Conservation (phyloP, 2,888 invertebrate species). For the Ormyrus nitidulus region DNA sequence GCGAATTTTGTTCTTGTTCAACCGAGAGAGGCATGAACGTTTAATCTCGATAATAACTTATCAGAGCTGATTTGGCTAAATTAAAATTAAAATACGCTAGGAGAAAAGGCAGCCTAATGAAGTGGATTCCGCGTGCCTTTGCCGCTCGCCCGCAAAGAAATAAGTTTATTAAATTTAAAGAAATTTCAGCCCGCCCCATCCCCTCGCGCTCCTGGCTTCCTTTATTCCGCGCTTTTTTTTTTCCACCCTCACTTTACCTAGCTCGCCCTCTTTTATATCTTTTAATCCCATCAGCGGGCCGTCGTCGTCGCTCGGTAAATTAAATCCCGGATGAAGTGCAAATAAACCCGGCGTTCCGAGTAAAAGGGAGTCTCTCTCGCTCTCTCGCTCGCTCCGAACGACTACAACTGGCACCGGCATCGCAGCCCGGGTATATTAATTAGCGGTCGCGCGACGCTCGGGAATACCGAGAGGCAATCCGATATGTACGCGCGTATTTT, state of each 20-base stretch:
- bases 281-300: conserved; percentile 67
- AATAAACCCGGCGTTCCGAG: conserved; percentile 67
- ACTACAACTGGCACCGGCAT: conserved; percentile 8
- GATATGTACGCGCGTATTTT: conserved; percentile 42
- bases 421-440: conserved; percentile 52
- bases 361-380: conserved; percentile 41
- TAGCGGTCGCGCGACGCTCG: conserved; percentile 29
- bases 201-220: neutral
- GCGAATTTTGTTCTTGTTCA: no score
- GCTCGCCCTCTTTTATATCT: conserved; percentile 56
- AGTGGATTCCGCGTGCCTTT: conserved; percentile 3
- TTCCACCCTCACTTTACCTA: neutral
- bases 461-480: neutral
- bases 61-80: neutral
- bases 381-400: conserved; percentile 5
- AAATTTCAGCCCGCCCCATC: conserved; percentile 14
- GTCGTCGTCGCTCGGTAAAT: conserved; percentile 71
- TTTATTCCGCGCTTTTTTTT: no score
- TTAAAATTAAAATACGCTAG: neutral
- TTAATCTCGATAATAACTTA: no score
- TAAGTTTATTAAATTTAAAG: conserved; percentile 48
- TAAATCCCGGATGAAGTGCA: conserved; percentile 75
- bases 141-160: conserved; percentile 19
- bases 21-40: no score
- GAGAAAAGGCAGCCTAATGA: neutral